Evolutionary conservation across 2,113 vertebrate genomes (phyloP).

Genomic region (Indri indri): DNA sequence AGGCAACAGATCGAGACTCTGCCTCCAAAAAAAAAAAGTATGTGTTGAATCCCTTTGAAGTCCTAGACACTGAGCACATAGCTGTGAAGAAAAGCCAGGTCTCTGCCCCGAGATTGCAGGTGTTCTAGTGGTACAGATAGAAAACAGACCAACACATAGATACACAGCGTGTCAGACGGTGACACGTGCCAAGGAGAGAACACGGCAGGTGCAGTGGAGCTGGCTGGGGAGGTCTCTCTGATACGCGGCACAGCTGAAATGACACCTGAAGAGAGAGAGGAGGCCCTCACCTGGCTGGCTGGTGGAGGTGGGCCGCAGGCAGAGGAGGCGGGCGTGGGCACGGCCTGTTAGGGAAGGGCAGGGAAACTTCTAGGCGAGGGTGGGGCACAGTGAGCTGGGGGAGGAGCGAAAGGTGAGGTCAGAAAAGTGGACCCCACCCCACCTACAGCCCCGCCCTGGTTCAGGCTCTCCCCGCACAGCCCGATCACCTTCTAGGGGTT

Average conservation of each 20-base stretch:
- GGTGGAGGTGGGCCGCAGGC: background rate
- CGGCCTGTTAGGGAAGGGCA: background rate
- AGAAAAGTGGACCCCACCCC: too few species aligned
- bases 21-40: background rate
- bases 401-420: too few species aligned
- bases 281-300: accelerated
- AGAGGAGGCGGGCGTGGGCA: background rate
- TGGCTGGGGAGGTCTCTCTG: too few species aligned
- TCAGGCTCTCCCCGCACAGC: background rate
- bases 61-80: background rate
- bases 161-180: background rate
- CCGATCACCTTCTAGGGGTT: background rate
- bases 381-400: background rate
- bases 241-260: background rate
- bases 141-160: background rate
- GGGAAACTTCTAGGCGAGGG: background rate
- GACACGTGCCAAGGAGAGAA: too few species aligned
- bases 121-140: background rate
- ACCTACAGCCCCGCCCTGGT: background rate
- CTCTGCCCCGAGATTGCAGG: background rate
- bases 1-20: too few species aligned
- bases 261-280: background rate
- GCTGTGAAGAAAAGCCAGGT: background rate
- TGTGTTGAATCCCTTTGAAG: background rate
- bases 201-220: too few species aligned